These are phyloP conservation scores for Bombus haemorrhoidalis DNA, from an alignment of 1,140 invertebrate species.

Conservation along the genomic window DNA sequence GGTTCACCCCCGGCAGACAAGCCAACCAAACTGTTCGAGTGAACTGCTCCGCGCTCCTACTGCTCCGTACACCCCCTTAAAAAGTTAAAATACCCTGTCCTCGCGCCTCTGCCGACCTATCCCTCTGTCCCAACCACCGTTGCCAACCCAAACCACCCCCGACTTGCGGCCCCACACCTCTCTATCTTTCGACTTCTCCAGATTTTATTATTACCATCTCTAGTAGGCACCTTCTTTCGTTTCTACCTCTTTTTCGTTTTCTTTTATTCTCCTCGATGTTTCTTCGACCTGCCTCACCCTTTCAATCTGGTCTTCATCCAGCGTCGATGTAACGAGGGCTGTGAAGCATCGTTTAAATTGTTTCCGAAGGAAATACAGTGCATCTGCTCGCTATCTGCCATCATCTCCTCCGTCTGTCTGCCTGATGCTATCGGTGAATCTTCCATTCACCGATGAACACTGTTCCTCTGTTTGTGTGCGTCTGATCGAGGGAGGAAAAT, in stretches of 20 bases:
- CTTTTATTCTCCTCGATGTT: constrained; percentile 34
- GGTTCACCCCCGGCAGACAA: constrained; percentile 73
- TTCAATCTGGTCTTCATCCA: constrained; percentile 49
- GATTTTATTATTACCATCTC: constrained; percentile 80
- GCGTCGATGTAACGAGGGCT: constrained; percentile 47
- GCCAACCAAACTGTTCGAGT: constrained; percentile 80
- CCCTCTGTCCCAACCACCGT: constrained; percentile 48
- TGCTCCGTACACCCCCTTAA: constrained; percentile 72
- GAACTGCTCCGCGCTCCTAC: constrained; percentile 73
- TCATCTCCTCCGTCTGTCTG: not conserved
- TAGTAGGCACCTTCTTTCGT: constrained; percentile 70
- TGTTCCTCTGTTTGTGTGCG: not conserved
- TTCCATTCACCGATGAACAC: constrained; percentile 4
- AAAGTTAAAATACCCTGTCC: constrained; percentile 81
- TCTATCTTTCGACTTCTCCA: constrained; percentile 65
- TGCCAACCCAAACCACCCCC: constrained; percentile 20
- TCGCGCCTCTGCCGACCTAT: constrained; percentile 69
- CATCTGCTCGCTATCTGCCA: constrained; percentile 13
- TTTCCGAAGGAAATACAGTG: constrained; percentile 63
- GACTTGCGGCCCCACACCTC: constrained; percentile 25
- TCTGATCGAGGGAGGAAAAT: constrained; percentile 10
- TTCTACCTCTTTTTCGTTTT: constrained; percentile 53
- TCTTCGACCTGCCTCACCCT: constrained; percentile 12
- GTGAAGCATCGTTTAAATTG: constrained; percentile 62
- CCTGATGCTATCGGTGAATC: constrained; percentile 1